Conservation (phyloP, 2,797 vertebrate species). For the Ficedula albicollis region DNA sequence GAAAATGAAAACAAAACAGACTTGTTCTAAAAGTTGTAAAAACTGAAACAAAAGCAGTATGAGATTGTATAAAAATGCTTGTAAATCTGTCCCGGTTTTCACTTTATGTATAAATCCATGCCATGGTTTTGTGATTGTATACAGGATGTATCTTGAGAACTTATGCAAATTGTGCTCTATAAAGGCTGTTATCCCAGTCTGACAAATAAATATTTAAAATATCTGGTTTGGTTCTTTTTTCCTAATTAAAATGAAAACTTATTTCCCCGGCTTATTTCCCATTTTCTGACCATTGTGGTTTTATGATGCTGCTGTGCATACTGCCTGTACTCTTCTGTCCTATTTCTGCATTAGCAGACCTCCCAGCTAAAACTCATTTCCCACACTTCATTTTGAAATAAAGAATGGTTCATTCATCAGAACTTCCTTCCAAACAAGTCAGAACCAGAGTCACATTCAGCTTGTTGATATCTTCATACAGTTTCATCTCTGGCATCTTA, state of each 20-base stretch:
- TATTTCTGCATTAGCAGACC: not conserved
- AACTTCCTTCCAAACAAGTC: not conserved
- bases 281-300: not conserved
- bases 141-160: constrained; percentile 94
- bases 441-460: not conserved
- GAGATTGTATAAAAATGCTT: constrained; percentile 92
- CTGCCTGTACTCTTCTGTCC: not conserved
- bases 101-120: constrained; percentile 92
- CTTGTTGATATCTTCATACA: not conserved
- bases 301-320: not conserved
- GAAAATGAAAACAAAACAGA: constrained; percentile 60
- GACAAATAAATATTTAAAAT: constrained; percentile 96
- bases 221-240: constrained; percentile 50
- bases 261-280: not conserved
- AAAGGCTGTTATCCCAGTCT: constrained; percentile 90
- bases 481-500: not conserved
- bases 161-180: constrained; percentile 97
- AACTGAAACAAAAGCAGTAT: constrained; percentile 82
- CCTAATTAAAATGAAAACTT: not conserved
- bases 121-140: constrained; percentile 97
- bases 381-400: not conserved
- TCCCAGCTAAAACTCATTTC: not conserved
- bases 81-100: constrained; percentile 96
- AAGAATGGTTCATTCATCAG: not conserved
- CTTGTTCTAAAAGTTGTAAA: constrained; percentile 83